These are phyloP conservation scores for Oceanodroma leucorhoa DNA, from an alignment of 2,797 vertebrate genomes.

Conservation along the genomic window DNA sequence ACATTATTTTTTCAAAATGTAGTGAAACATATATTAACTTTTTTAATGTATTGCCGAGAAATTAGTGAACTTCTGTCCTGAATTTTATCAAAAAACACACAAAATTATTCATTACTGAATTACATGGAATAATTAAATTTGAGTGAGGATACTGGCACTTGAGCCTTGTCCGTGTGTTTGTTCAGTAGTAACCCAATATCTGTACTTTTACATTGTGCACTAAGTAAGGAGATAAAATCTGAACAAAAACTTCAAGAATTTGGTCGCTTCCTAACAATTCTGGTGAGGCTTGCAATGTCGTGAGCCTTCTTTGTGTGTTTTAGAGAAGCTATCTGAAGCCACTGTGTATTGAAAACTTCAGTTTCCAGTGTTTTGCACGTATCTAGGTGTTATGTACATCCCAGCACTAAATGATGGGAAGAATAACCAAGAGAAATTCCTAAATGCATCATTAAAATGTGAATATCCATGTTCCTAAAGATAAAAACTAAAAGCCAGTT, in stretches of 20 bases:
- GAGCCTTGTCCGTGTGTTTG: rapidly evolving
- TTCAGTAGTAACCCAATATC: neutral
- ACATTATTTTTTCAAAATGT: neutral
- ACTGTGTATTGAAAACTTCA: neutral
- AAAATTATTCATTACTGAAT: neutral
- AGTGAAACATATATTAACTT: rapidly evolving
- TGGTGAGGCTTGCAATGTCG: neutral
- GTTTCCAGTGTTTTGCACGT: neutral
- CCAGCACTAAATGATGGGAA: neutral
- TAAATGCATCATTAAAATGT: neutral
- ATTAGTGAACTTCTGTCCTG: neutral
- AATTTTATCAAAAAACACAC: neutral
- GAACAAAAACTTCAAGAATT: neutral
- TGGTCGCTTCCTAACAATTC: rapidly evolving
- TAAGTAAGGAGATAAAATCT: neutral
- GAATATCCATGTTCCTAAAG: neutral
- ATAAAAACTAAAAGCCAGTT: neutral
- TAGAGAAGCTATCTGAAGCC: neutral
- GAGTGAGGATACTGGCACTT: neutral
- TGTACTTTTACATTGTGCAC: rapidly evolving
- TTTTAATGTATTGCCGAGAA: neutral
- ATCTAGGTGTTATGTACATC: neutral
- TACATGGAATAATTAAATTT: neutral
- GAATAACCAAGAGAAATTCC: neutral
- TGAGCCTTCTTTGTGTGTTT: neutral